Evolutionary conservation across 1,140 invertebrate genomes (phyloP).

Genomic region (Drosophila cardini): DNA sequence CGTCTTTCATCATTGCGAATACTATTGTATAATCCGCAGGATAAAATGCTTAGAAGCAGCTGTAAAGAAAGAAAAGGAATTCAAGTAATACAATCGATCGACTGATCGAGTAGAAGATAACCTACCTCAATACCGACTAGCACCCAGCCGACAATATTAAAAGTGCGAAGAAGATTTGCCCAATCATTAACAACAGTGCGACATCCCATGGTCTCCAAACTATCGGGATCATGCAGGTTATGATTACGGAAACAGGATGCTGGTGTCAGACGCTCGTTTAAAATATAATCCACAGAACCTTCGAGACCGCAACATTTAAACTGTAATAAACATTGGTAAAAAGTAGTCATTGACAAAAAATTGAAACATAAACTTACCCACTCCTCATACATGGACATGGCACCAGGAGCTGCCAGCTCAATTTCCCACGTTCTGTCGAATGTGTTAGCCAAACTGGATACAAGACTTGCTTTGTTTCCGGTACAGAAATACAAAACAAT

Average conservation of each 20-base stretch:
- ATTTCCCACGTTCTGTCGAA: slow-evolving; percentile 72
- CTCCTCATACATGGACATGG: slow-evolving; percentile 77
- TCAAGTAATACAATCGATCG: background rate
- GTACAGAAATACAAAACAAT: slow-evolving; percentile 45
- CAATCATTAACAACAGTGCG: slow-evolving; percentile 77
- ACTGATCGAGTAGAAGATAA: background rate
- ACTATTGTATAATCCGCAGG: slow-evolving; percentile 74
- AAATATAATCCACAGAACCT: slow-evolving; percentile 74
- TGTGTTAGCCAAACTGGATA: slow-evolving; percentile 62
- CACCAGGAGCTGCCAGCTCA: slow-evolving; percentile 69
- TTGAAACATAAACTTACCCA: slow-evolving; percentile 56
- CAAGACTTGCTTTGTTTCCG: background rate
- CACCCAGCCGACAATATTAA: slow-evolving; percentile 68
- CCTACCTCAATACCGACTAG: slow-evolving; percentile 68
- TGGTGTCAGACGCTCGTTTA: slow-evolving; percentile 54
- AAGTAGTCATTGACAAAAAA: background rate
- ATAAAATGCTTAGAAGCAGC: slow-evolving; percentile 63
- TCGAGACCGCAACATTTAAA: slow-evolving; percentile 86
- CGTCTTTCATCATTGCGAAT: slow-evolving; percentile 78
- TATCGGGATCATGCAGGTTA: slow-evolving; percentile 65
- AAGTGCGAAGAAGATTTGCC: slow-evolving; percentile 54
- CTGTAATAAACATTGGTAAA: slow-evolving; percentile 68
- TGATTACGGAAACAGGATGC: slow-evolving; percentile 66
- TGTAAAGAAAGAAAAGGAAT: slow-evolving; percentile 35
- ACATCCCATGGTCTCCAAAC: slow-evolving; percentile 71